Percentiles rank a stretch among this genome's conserved stretches.
Conservation (phyloP, 2,888 invertebrate species). For the Ptychoptera contaminata region DNA sequence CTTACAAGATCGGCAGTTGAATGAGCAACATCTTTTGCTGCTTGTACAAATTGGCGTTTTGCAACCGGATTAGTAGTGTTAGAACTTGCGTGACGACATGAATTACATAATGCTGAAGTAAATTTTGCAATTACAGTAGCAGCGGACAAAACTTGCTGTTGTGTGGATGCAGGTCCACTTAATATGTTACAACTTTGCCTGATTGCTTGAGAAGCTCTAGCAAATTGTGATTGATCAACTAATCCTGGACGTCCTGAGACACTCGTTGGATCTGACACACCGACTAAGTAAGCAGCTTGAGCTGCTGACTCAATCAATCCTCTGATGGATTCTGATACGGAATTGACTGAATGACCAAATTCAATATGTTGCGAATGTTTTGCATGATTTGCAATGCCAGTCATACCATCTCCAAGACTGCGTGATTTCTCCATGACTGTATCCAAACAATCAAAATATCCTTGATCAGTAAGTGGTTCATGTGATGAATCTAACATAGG, state of each 20-base stretch:
- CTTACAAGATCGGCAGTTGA: conserved; percentile 88
- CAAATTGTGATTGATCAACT: conserved; percentile 76
- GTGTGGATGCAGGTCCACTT: conserved; percentile 51
- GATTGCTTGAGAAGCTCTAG: conserved; percentile 79
- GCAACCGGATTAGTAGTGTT: conserved; percentile 81
- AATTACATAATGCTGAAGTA: conserved; percentile 88
- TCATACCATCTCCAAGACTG: conserved; percentile 76
- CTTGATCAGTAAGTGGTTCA: conserved; percentile 74
- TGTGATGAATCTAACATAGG: conserved; percentile 70
- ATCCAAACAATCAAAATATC: conserved; percentile 90
- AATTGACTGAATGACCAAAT: conserved; percentile 69
- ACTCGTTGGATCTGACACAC: conserved; percentile 80
- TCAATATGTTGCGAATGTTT: conserved; percentile 72
- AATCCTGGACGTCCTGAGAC: conserved; percentile 77
- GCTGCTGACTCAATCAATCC: conserved; percentile 85
- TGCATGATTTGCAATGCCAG: conserved; percentile 84
- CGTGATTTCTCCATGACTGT: conserved; percentile 78
- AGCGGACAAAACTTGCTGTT: conserved; percentile 75
- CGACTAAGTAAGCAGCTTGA: conserved; percentile 89
- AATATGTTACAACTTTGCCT: conserved; percentile 73
- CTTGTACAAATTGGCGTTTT: conserved; percentile 92
- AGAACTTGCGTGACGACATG: conserved; percentile 84
- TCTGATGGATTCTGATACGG: conserved; percentile 76
- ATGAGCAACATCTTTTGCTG: conserved; percentile 94
- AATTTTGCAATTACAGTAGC: conserved; percentile 92